Conservation (phyloP, 2,888 invertebrate genomes). For the Drosophila longiperda region DNA sequence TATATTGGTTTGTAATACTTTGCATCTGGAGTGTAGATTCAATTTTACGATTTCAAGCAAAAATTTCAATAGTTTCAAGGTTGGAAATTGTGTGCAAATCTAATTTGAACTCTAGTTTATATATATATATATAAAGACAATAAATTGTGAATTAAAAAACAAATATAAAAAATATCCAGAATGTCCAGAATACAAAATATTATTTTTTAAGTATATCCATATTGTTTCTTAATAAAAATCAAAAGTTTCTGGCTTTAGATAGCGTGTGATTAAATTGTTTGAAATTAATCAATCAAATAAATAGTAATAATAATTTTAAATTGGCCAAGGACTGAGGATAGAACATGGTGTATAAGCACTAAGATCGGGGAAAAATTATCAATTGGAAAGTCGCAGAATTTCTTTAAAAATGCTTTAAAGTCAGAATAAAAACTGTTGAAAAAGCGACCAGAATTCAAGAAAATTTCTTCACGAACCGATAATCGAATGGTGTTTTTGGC, state of each 20-base stretch:
- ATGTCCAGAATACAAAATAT: not conserved
- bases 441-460: not conserved
- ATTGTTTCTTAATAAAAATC: not conserved
- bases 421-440: not conserved
- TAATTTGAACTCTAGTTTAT: not conserved
- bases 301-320: not conserved
- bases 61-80: not conserved
- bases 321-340: not conserved
- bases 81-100: not conserved
- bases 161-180: too few species aligned
- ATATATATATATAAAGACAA: not conserved
- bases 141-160: not conserved
- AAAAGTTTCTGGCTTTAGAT: too few species aligned
- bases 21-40: not conserved
- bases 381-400: not conserved
- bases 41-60: not conserved
- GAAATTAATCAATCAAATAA: not conserved
- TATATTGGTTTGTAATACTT: not conserved
- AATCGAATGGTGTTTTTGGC: not conserved
- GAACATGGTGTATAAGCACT: not conserved
- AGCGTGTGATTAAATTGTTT: not conserved
- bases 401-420: not conserved
- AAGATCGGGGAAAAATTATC: not conserved
- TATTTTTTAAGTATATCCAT: not conserved
- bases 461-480: not conserved